Base-by-base conservation (phyloP, 1,140 invertebrate genomes). In the Microplitis demolitor region DNA sequence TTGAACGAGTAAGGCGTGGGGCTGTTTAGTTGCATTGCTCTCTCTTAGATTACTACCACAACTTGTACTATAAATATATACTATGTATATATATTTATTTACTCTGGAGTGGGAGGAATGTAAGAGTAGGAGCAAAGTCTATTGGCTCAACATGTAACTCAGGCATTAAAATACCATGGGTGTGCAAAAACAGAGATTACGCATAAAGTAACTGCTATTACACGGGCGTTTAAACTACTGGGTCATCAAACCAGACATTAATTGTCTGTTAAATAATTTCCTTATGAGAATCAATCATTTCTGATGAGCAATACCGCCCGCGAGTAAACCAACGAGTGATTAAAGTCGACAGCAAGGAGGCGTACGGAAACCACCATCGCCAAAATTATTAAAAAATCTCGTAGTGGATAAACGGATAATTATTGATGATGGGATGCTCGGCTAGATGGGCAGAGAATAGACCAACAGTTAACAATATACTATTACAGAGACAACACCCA, bases 1-100 rank as follows among this genome's bases (percentile, higher is more conserved):
- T 85, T 85, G 78, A 77, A 74, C 74, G 78, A 80, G 71, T n/a
- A 45, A 78, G 81, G 82, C 82, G 83, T 85, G 82, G 78, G 76
- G 76, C 74, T 61, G 58, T 77, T 70, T 33, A 70, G 37, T 76
- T 62, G 75, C 62, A 69, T 31, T 67, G 73, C 64, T 62, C 73
- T 79, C 72, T 78, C 71, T 69, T 56, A 71, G 66, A 56, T 6
- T 56, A 14, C 8, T 56, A 24, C 16, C 13, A 14, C 13, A 24
- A n/a, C n/a, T n/a, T n/a, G n/a, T n/a, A n/a, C 45, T 51, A 51
- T 51, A 9, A 51, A 24, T 24, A 24, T 24, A 24, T 24, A 24
- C 24, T 24, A 24, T 24, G 24, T 24, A 24, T 24, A 24, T 51
- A 51, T 51, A 8, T 33, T 56, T 31, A 56, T 50, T 54, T 37